These are phyloP conservation scores for Drosophila nr. perissopoda DNA, from an alignment of 2,888 invertebrate genomes.

Conservation along the genomic window DNA sequence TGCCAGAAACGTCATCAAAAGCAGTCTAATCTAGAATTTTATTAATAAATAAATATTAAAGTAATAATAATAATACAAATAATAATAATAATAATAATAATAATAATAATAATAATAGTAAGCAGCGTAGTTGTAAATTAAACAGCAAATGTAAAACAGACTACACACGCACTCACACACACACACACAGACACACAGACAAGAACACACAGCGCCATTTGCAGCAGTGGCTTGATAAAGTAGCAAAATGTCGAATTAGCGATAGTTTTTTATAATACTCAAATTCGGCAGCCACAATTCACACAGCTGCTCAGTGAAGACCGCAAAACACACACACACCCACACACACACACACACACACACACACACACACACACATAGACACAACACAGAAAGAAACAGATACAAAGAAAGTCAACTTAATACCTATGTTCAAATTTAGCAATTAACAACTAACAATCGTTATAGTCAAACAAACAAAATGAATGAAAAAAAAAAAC, in stretches of 20 bases:
- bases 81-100: conserved; percentile 59
- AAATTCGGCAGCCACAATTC: conserved; percentile 45
- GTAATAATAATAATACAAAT: conserved; percentile 43
- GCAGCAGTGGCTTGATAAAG: conserved; percentile 57
- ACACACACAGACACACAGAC: conserved; percentile 33
- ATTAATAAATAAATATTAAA: conserved; percentile 71
- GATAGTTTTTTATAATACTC: conserved; percentile 50
- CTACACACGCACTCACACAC: conserved; percentile 42
- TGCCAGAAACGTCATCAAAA: conserved; percentile 85
- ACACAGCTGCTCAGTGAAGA: conserved; percentile 53
- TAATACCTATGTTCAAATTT: conserved; percentile 80
- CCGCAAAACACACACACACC: conserved; percentile 27
- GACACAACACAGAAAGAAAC: conserved; percentile 24
- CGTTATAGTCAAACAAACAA: conserved; percentile 63
- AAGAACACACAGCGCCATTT: conserved; percentile 46
- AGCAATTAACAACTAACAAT: conserved; percentile 73
- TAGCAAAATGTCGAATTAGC: conserved; percentile 44
- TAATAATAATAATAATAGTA: conserved; percentile 66
- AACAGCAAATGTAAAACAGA: conserved; percentile 69
- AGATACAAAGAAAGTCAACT: conserved; percentile 61
- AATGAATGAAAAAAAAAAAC: conserved; percentile 31
- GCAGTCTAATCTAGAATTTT: conserved; percentile 83
- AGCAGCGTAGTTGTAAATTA: conserved; percentile 76
- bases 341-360: conserved; percentile 28
- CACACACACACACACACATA: conserved; percentile 25